Conservation (phyloP, 2,888 invertebrate genomes). For the Eumerus sabulonum region DNA sequence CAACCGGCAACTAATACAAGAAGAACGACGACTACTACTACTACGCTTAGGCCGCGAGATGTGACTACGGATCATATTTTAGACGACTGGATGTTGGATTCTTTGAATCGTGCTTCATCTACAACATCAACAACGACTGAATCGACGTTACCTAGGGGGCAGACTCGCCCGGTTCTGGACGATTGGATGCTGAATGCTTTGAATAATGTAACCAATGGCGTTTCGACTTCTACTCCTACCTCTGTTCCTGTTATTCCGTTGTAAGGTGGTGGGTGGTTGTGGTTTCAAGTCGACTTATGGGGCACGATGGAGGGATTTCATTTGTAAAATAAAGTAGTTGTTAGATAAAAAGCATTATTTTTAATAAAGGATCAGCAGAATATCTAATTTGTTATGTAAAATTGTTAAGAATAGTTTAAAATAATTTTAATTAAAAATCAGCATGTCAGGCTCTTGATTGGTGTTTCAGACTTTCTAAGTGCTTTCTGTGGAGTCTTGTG, state of each 20-base stretch:
- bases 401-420: too few species aligned
- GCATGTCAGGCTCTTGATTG: too few species aligned
- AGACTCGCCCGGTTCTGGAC: not conserved
- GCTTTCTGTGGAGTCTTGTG: too few species aligned
- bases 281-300: constrained; percentile 5
- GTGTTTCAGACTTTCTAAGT: too few species aligned
- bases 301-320: not conserved
- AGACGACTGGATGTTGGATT: constrained; percentile 28
- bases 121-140: constrained; percentile 4
- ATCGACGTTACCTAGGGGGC: not conserved
- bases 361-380: too few species aligned
- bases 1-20: not conserved
- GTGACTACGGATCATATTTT: not conserved
- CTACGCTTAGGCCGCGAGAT: not conserved
- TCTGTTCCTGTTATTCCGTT: constrained; percentile 18
- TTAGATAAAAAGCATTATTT: too few species aligned
- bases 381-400: too few species aligned
- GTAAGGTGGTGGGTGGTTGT: constrained; percentile 51
- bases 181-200: constrained; percentile 31
- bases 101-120: not conserved
- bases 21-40: constrained; percentile 9
- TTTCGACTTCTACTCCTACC: not conserved
- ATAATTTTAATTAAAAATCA: too few species aligned
- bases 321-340: too few species aligned
- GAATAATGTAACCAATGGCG: not conserved